phyloP scores from a whole-genome alignment of 1,140 invertebrate species.

The Sarcophaga peregrina region DNA sequence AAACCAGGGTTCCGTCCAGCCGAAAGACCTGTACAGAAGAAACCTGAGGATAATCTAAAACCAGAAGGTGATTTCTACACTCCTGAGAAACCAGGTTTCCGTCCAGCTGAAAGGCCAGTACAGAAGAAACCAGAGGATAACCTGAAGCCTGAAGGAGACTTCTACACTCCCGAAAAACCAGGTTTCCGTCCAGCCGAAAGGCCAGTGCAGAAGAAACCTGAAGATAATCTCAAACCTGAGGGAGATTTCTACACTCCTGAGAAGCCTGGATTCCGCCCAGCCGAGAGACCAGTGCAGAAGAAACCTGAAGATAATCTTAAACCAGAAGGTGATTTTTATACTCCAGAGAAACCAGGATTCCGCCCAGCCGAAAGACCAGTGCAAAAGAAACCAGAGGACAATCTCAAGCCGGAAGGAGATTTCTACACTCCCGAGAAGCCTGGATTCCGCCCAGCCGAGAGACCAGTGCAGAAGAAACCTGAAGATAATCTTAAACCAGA shows the following conservation, averaged over 20 bases:
- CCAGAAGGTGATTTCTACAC: slow-evolving; percentile 70
- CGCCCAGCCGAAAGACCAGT: slow-evolving; percentile 59
- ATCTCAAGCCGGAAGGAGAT: slow-evolving; percentile 70
- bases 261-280: slow-evolving; percentile 70
- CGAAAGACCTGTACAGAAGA: slow-evolving; percentile 66
- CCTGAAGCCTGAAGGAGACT: slow-evolving; percentile 71
- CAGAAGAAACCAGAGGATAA: slow-evolving; percentile 73
- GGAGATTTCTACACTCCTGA: slow-evolving; percentile 73
- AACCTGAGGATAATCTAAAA: slow-evolving; percentile 71
- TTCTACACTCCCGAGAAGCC: slow-evolving; percentile 69
- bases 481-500: slow-evolving; percentile 70
- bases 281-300: slow-evolving; percentile 70
- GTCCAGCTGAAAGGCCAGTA: slow-evolving; percentile 69
- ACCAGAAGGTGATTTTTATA: slow-evolving; percentile 76
- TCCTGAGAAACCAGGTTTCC: slow-evolving; percentile 67
- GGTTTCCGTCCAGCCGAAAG: slow-evolving; percentile 66
- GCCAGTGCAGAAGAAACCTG: slow-evolving; percentile 60
- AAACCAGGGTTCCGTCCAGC: slow-evolving; percentile 62
- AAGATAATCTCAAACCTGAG: slow-evolving; percentile 75
- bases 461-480: slow-evolving; percentile 60
- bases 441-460: slow-evolving; percentile 66
- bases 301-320: slow-evolving; percentile 75
- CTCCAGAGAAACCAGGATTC: slow-evolving; percentile 64
- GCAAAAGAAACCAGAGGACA: slow-evolving; percentile 55
- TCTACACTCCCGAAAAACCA: slow-evolving; percentile 56